Base-by-base conservation (phyloP, 1,140 invertebrate genomes). In the Heliothis virescens region DNA sequence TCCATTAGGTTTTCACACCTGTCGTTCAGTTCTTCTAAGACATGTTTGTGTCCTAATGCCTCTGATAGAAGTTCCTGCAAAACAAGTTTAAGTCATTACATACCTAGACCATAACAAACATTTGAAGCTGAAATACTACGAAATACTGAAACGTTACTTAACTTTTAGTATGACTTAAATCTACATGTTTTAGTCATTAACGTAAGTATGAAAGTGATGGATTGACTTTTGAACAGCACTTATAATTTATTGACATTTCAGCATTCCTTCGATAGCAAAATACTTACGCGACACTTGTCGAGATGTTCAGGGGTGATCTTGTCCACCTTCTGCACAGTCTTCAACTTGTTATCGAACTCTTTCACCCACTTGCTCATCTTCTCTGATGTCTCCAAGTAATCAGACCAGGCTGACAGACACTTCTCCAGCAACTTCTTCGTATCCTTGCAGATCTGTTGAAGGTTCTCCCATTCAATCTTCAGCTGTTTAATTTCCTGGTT, bases 1-100 rank as follows among this genome's bases (percentile, higher is more conserved):
- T 98, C 98, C 96, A 98, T 97, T 2, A 99, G 92, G 76, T 97
- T 95, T 95, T 98, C 98, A 90, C 98, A 98, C 85, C 97, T 96
- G 85, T 98, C 98, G 87, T 98, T 98, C 5, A 99, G 91, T 87
- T 97, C 97, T 95, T 98, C 98, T 72, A 98, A 94, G 41, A 96
- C 94, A 15, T 96, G 95, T 93, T 98, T 98, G 74, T 98, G 96
- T 60, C 95, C 95, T 50, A 97, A 89, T n/a, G 98, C 97, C 94
- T 98, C 97, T 21, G 96, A 95, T 3, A 98, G 94, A 1, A 98
- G 93, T 87, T 95, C 96, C 94, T 96, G 82, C 57, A 90, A 88
- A 86, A 3, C 3, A 34, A 41, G 9, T 41, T 26, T 26, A 26
- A 26, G 21, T 26, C 21, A 26, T 26, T 26, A 26, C 21, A 26